Conservation (phyloP, 2,113 vertebrate species). For the Larimichthys polyactis region DNA sequence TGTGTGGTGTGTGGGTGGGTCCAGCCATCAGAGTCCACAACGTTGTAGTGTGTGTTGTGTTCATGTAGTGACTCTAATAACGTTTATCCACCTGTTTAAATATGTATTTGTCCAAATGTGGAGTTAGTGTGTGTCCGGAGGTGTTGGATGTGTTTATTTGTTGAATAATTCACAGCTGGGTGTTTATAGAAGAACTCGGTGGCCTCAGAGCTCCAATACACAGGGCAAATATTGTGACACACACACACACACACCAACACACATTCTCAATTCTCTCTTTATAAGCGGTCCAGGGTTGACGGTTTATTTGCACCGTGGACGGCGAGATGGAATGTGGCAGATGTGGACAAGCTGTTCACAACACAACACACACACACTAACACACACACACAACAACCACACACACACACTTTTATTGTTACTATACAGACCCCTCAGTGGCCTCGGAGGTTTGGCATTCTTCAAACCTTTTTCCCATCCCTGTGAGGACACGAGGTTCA, state of each 20-base stretch:
- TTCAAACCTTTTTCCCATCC: neutral
- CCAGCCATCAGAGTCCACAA: conserved; percentile 30
- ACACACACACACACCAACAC: conserved; percentile 31
- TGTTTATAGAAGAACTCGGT: conserved; percentile 74
- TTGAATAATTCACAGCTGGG: conserved; percentile 74
- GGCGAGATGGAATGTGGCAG: conserved; percentile 55
- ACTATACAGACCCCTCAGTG: conserved; percentile 10
- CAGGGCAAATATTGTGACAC: conserved; percentile 68
- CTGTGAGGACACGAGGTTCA: conserved; percentile 3
- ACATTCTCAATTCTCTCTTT: conserved; percentile 37
- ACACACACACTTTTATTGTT: conserved; percentile 3
- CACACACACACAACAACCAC: neutral
- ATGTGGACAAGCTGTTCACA: conserved; percentile 4
- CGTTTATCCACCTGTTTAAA: conserved; percentile 26
- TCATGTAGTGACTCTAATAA: neutral
- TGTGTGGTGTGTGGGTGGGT: conserved; percentile 37
- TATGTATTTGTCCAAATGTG: conserved; percentile 24
- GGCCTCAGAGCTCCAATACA: conserved; percentile 73
- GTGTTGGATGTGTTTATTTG: conserved; percentile 64
- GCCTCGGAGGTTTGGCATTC: too few species aligned
- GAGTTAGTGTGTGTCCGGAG: conserved; percentile 11
- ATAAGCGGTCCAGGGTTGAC: conserved; percentile 58
- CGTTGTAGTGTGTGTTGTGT: conserved; percentile 2
- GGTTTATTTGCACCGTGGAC: conserved; percentile 74
- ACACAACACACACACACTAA: neutral